phyloP scores from a whole-genome alignment of 2,888 invertebrate genomes.

The Stenotaenia linearis region DNA sequence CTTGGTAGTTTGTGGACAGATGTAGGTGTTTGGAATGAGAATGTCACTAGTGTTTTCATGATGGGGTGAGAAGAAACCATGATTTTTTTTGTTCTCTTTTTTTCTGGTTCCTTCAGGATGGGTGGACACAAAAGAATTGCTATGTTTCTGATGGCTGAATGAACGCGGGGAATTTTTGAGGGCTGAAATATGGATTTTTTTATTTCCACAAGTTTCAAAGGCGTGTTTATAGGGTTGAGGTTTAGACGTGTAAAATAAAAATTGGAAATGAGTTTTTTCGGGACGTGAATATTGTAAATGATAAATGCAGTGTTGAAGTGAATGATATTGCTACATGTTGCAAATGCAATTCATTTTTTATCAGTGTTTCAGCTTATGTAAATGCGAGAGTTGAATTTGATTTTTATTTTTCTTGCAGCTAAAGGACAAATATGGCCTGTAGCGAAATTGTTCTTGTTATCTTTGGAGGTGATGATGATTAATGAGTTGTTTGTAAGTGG shows the following conservation, averaged over 20 bases:
- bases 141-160: neutral
- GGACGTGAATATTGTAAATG: neutral
- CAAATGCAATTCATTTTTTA: neutral
- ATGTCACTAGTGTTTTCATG: neutral
- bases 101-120: neutral
- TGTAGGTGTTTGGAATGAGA: neutral
- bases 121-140: neutral
- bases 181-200: neutral
- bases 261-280: neutral
- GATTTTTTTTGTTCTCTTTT: neutral
- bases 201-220: neutral
- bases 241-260: neutral
- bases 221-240: neutral
- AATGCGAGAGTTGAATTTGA: neutral
- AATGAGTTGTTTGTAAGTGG: constrained; percentile 16
- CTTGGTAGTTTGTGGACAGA: neutral
- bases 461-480: neutral
- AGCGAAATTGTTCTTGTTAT: neutral
- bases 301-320: neutral
- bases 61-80: neutral
- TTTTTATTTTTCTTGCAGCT: neutral
- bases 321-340: neutral
- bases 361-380: neutral
- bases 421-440: neutral
- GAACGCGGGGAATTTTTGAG: neutral